Base-by-base conservation (phyloP, 1,140 invertebrate species). In the Cyphomyrmex costatus region DNA sequence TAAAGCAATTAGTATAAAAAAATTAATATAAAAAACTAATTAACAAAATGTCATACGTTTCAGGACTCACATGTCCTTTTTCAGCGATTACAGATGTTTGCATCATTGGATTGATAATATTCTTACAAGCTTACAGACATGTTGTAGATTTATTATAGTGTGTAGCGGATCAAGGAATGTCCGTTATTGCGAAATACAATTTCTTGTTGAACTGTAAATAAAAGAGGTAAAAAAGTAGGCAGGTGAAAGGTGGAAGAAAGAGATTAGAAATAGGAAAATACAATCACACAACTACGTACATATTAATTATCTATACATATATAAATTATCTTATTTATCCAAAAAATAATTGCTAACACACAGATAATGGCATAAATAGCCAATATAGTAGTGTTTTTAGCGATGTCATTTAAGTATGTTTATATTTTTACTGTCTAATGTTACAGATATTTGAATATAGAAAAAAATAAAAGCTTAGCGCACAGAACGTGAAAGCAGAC, bases 401-500 rank as follows among this genome's bases (percentile, higher is more conserved):
- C 19, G 2, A 19, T 77, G 6, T 63, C 33, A 78, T 8, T 63
- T 30, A 4, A n/a, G n/a, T 42, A 3, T 19, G 77, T 61, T 60
- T 58, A 77, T 53, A 42, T 76, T 8, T 74, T 42, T n/a, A 76
- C 6, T 74, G n/a, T 79, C 49, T 53, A 3, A 53, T 90, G 86
- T 90, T 90, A 24, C 88, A 90, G 88, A 90, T 88, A 90, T 53
- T 42, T 19, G 61, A 82, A 78, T 60, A 80, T 36, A 51, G 51
- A 80, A 80, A 51, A n/a, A 68, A 73, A 49, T 87, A 80, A 83
- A 12, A 49, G 14, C 7, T 82, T 85, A 53, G 65, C 79, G 19
- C n/a, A n/a, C n/a, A n/a, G 49, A 85, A 58, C 60, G 76, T 63
- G 60, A 56, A 74, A 56, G 73, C 88, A 92, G 74, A 56, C 87